Conservation (phyloP, 2,797 vertebrate genomes). For the Xyrichtys novacula region DNA sequence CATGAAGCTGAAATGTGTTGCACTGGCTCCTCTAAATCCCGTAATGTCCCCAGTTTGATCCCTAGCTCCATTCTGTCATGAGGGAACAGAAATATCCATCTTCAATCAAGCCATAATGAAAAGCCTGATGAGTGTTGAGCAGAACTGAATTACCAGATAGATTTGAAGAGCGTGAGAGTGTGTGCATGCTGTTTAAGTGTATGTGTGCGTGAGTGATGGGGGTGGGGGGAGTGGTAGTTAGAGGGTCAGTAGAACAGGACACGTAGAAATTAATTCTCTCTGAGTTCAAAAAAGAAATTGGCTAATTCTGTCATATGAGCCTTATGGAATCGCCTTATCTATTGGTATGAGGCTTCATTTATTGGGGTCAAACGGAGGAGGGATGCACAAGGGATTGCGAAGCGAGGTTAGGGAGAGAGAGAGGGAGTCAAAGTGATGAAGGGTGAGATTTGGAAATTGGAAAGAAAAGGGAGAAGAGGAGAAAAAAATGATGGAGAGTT, state of each 20-base stretch:
- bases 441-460: conserved; percentile 64
- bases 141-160: conserved; percentile 81
- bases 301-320: conserved; percentile 78
- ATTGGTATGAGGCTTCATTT: conserved; percentile 72
- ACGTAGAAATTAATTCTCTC: conserved; percentile 79
- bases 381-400: conserved; percentile 45
- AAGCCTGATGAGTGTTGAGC: conserved; percentile 80
- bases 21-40: conserved; percentile 63
- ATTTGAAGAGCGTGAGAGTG: conserved; percentile 64
- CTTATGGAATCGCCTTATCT: conserved; percentile 73
- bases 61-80: conserved; percentile 75
- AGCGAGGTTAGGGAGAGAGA: conserved; percentile 39
- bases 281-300: conserved; percentile 71
- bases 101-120: conserved; percentile 83
- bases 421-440: conserved; percentile 49
- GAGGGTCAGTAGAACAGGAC: conserved; percentile 79
- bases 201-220: conserved; percentile 29
- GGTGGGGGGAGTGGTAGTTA: conserved; percentile 47
- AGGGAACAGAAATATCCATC: conserved; percentile 81
- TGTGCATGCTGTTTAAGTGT: conserved; percentile 31
- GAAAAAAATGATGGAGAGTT: conserved; percentile 48
- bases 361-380: conserved; percentile 71
- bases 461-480: conserved; percentile 45
- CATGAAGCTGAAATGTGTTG: conserved; percentile 41
- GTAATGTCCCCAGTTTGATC: conserved; percentile 79